These are phyloP conservation scores for Andrena praecox DNA, from an alignment of 2,888 invertebrate species.

Conservation along the genomic window DNA sequence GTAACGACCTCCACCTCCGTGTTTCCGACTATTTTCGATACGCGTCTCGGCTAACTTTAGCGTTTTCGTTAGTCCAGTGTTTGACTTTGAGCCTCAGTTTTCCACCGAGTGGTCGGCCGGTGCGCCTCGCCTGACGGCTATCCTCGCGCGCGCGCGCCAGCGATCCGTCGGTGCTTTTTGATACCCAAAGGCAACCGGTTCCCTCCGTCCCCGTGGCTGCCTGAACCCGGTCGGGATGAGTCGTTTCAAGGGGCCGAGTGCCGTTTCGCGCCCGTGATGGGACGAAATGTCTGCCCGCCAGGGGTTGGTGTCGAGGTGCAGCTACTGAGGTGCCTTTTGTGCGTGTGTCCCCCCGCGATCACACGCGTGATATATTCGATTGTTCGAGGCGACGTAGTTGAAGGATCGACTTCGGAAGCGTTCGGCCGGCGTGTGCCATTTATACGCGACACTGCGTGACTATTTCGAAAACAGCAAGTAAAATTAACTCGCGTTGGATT, in stretches of 20 bases:
- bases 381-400: background rate
- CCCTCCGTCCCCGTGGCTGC: background rate
- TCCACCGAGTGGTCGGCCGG: constrained; percentile 36
- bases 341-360: too few relatives aligned
- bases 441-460: constrained; percentile 42
- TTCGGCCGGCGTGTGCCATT: constrained; percentile 28
- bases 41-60: constrained; percentile 80
- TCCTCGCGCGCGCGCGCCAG: constrained; percentile 2
- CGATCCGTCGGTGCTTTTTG: background rate
- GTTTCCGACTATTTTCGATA: constrained; percentile 82
- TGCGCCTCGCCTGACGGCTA: constrained; percentile 20
- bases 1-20: constrained; percentile 82
- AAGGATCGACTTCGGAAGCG: constrained; percentile 7
- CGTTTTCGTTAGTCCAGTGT: constrained; percentile 78
- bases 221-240: background rate
- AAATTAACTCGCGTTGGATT: constrained; percentile 50
- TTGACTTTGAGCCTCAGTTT: constrained; percentile 69
- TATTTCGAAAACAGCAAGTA: constrained; percentile 48
- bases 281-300: background rate
- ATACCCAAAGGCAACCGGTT: background rate
- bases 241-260: background rate
- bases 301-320: constrained; percentile 1
- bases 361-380: background rate
- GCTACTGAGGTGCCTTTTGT: background rate
- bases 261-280: background rate